These are phyloP conservation scores for Oreochromis aureus DNA, from an alignment of 2,113 vertebrate species.

Conservation along the genomic window DNA sequence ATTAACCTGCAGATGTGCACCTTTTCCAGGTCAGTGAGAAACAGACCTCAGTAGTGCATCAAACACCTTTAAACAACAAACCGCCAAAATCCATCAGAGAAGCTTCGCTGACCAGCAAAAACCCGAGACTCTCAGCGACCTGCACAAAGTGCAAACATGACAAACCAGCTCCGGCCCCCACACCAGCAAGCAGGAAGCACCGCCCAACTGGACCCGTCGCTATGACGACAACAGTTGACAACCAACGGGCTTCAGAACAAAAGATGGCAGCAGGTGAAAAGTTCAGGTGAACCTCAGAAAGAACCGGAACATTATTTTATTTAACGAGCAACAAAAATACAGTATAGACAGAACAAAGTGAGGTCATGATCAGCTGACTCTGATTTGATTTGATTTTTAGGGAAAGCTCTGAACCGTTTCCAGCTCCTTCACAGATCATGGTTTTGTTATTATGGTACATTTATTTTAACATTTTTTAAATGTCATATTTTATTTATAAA, in stretches of 20 bases:
- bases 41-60: background rate
- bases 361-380: background rate
- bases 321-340: accelerated
- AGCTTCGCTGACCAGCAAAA: background rate
- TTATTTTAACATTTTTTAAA: too few relatives aligned
- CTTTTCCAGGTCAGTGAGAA: background rate
- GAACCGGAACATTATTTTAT: background rate
- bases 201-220: background rate
- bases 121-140: accelerated
- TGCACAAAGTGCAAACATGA: background rate
- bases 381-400: background rate
- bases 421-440: too few relatives aligned
- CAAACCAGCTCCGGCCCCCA: background rate
- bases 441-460: too few relatives aligned
- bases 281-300: background rate
- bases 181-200: background rate
- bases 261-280: background rate
- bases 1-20: background rate
- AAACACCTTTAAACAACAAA: background rate
- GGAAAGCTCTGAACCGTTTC: background rate
- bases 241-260: background rate
- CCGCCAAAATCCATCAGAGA: background rate
- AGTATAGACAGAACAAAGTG: background rate
- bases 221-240: background rate
- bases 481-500: too few relatives aligned